Evolutionary conservation across 2,113 vertebrate species (phyloP), one percentile per base, ranked within the genome.

Genomic region (Stigmatopora argus): DNA sequence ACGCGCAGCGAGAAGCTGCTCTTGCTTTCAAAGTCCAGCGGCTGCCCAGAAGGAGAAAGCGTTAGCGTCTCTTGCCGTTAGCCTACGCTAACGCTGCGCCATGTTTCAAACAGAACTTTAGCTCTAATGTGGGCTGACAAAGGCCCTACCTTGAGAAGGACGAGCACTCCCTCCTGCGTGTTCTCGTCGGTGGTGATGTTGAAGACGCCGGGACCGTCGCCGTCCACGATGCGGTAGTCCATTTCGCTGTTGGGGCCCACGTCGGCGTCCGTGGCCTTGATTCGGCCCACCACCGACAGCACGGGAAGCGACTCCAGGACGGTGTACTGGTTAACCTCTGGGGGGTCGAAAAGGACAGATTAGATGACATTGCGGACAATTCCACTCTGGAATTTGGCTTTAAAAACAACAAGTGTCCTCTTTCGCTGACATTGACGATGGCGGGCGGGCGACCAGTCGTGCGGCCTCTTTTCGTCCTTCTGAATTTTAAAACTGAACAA

Each of bases 201-300:
- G 87, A 98, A 97, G 70, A 94, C 74, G 26, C 92, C 90, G 1
- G 92, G 69, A 10, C 92, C 93, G 62, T 98, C 94, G 18, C 95
- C 93, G 65, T 98, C 96, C 81, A 96, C 91, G 73, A 98, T 95
- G 73, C 92, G 90, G 81, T 97, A 98, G 73, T 98, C 95, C 94
- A 98, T 97, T 88, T 97, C 95, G 1, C 95, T 94, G 18, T 97
- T 98, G 61, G 88, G 70, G 61, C 95, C 95, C 26, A 94, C 87
- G 67, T 98, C 96, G 17, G 93, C 92, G 67, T 98, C 96, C 0
- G 82, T 89, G 4, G 96, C 95, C 88, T 96, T 98, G 88, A 98
- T 92, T 87, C 91, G 92, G 66, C 95, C 95, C 66, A 98, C 95
- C 62, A 94, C 92, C 6, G 95, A 95, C 52, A 89, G 85, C 67